Evolutionary conservation across 2,113 vertebrate species (phyloP).

Genomic region (Alaudala cheleensis): DNA sequence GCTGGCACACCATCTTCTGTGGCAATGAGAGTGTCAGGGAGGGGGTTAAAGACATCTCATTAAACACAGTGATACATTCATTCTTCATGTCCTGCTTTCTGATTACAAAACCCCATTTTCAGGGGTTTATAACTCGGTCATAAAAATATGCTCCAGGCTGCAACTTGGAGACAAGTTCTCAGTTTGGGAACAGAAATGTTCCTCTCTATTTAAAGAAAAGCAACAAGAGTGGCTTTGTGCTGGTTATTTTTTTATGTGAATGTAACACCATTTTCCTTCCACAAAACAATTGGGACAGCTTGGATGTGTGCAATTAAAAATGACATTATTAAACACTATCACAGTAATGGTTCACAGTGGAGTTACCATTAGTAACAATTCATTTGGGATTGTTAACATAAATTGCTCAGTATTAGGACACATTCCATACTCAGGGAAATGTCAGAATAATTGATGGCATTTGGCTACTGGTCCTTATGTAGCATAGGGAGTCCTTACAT

Average conservation of each 20-base stretch:
- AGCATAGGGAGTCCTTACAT: constrained; percentile 1
- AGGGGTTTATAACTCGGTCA: background rate
- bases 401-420: constrained; percentile 33
- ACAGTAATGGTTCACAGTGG: background rate
- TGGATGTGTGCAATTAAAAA: constrained; percentile 49
- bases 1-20: constrained; percentile 5
- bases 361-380: constrained; percentile 39
- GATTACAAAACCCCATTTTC: constrained; percentile 10
- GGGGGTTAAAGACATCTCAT: constrained; percentile 27
- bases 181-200: constrained; percentile 4
- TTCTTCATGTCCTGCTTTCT: background rate
- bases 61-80: constrained; percentile 11
- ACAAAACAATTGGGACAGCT: constrained; percentile 17
- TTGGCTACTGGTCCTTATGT: constrained; percentile 39
- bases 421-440: constrained; percentile 42
- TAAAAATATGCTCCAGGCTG: constrained; percentile 9
- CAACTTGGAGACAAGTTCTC: constrained; percentile 46
- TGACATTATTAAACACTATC: constrained; percentile 43
- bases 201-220: constrained; percentile 49
- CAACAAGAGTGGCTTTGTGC: constrained; percentile 46
- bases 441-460: constrained; percentile 58
- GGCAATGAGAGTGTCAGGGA: background rate
- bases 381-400: constrained; percentile 23
- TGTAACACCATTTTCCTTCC: constrained; percentile 28
- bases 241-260: constrained; percentile 19